Evolutionary conservation across 2,888 invertebrate genomes (phyloP).

Genomic region (Archips crataeganus): DNA sequence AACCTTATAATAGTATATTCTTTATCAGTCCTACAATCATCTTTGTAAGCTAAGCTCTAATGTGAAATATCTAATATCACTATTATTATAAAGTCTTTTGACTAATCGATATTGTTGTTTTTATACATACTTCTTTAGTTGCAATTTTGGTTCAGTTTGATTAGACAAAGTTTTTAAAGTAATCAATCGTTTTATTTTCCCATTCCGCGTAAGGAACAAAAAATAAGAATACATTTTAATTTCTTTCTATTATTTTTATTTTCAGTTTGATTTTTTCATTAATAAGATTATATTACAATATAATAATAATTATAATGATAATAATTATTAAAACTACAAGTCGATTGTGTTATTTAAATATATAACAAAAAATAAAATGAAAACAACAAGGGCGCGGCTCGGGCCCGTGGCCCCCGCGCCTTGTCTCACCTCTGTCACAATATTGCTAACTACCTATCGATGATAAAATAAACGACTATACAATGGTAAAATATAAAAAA

Average conservation of each 20-base stretch:
- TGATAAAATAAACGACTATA: conserved; percentile 82
- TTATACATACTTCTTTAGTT: conserved; percentile 11
- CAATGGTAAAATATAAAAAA: conserved; percentile 85
- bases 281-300: conserved; percentile 87
- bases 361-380: conserved; percentile 81
- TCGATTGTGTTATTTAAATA: conserved; percentile 85
- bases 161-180: conserved; percentile 10
- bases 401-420: conserved; percentile 60
- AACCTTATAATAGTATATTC: conserved; percentile 15
- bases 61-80: conserved; percentile 28
- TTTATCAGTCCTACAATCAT: conserved; percentile 17
- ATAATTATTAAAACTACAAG: conserved; percentile 85
- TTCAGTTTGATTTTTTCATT: conserved; percentile 85
- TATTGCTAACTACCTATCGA: conserved; percentile 78
- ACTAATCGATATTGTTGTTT: conserved; percentile 29
- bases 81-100: conserved; percentile 41
- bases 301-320: conserved; percentile 80
- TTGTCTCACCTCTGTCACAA: conserved; percentile 69
- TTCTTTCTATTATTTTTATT: conserved; percentile 84
- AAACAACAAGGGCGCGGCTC: conserved; percentile 77
- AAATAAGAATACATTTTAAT: conserved; percentile 55
- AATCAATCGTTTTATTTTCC: conserved; percentile 2
- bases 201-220: conserved; percentile 11
- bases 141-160: neutral
- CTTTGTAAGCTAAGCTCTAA: conserved; percentile 16